Evolutionary conservation across 2,888 invertebrate species (phyloP), one percentile per base, ranked within the genome.

Genomic region (Synergus laeviventris): DNA sequence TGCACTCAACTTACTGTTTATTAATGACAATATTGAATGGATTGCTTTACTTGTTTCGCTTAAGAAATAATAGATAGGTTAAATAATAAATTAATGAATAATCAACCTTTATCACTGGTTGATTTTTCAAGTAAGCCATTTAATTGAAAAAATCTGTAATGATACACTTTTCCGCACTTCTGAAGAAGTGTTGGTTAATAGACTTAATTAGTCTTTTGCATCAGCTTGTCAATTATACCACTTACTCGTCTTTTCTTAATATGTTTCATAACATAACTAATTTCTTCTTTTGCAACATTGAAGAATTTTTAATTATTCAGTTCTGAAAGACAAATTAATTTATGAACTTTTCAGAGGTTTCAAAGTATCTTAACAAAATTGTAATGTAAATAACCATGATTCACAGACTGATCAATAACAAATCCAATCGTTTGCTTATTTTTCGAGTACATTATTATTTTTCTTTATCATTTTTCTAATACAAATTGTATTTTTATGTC

Each of bases 401-500:
- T 16, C n/a, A 36, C 38, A 36, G 61, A 8, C 31, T 16, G 14
- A 61, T 31, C 7, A 1, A 61, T 31, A 59, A 21, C 21, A 59
- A 59, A 59, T 21, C 1, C 1, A 12, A 60, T 16, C 56, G 18
- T 16, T 60, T 45, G 74, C 75, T 79, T 79, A 18, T 62, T 76
- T 31, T 76, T 45, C 60, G 0, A 5, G 31, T 31, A 31, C 31
- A 31, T 31, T 31, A 31, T 31, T 31, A 73, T 76, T 62, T 66
- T 73, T 38, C 56, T n/a, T 24, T 42, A 54, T 59, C 61, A 70
- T 60, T 70, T 56, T 36, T 73, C 4, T 75, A 74, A 62, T 62
- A 18, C 21, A 73, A 70, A 59, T 70, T 36, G 24, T 76, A 76
- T 73, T 64, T 76, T 64, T 54, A 73, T 81, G 80, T 74, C 24